phyloP scores from a whole-genome alignment of 2,113 vertebrate genomes.

The Tyto alba region DNA sequence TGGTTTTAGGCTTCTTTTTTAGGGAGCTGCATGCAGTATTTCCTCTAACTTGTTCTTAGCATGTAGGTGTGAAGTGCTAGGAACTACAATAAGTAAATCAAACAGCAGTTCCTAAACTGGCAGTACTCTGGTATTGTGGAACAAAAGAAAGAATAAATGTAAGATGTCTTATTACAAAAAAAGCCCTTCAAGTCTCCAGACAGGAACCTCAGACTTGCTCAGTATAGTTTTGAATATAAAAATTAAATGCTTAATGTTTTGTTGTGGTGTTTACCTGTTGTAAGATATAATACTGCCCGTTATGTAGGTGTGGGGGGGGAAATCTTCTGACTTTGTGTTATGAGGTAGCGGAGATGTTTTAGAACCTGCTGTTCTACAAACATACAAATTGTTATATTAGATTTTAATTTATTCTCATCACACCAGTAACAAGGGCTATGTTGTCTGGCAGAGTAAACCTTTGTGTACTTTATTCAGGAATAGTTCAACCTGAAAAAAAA shows the following conservation, averaged over 20 bases:
- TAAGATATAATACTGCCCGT: rapidly evolving
- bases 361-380: not conserved
- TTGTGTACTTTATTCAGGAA: not conserved
- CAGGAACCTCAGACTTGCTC: not conserved
- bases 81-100: not conserved
- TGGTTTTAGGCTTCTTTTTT: not conserved
- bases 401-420: not conserved
- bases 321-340: not conserved
- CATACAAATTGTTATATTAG: not conserved
- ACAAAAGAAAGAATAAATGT: not conserved
- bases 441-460: not conserved
- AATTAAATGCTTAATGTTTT: not conserved
- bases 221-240: not conserved
- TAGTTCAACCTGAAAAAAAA: not conserved
- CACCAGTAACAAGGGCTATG: not conserved
- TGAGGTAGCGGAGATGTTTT: not conserved
- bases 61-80: not conserved
- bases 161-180: not conserved
- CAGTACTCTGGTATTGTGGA: not conserved
- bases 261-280: not conserved
- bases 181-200: not conserved
- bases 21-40: not conserved
- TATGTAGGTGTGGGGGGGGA: not conserved
- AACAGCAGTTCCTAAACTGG: not conserved
- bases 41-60: not conserved